phyloP scores from a whole-genome alignment of 2,888 invertebrate genomes.

The Acanthosepion esculentum region DNA sequence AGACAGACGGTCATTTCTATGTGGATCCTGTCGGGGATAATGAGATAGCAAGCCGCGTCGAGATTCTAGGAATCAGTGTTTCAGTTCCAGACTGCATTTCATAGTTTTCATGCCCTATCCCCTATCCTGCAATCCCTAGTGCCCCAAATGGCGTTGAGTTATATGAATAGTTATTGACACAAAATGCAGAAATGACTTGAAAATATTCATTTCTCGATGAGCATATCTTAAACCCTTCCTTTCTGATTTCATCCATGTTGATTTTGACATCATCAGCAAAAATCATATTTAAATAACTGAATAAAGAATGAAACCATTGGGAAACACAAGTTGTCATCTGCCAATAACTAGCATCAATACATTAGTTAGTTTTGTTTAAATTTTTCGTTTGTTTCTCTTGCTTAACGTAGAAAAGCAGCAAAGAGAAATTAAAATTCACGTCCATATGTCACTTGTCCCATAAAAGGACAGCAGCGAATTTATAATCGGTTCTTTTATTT shows the following conservation, averaged over 20 bases:
- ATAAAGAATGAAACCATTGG: not conserved
- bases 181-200: not conserved
- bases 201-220: not conserved
- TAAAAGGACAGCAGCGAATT: not conserved
- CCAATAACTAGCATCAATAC: not conserved
- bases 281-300: slow-evolving; percentile 33
- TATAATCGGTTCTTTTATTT: too few species aligned
- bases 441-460: not conserved
- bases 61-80: not conserved
- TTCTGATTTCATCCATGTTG: not conserved
- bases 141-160: not conserved
- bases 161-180: not conserved
- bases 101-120: not conserved
- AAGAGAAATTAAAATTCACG: not conserved
- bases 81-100: not conserved
- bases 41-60: not conserved
- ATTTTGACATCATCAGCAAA: not conserved
- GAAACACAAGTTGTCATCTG: not conserved
- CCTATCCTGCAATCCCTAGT: not conserved
- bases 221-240: not conserved
- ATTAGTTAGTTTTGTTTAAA: not conserved
- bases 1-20: not conserved
- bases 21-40: not conserved
- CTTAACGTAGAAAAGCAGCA: not conserved
- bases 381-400: not conserved